Evolutionary conservation across 1,140 invertebrate genomes (phyloP).

Genomic region (Sminthurides bifidus): DNA sequence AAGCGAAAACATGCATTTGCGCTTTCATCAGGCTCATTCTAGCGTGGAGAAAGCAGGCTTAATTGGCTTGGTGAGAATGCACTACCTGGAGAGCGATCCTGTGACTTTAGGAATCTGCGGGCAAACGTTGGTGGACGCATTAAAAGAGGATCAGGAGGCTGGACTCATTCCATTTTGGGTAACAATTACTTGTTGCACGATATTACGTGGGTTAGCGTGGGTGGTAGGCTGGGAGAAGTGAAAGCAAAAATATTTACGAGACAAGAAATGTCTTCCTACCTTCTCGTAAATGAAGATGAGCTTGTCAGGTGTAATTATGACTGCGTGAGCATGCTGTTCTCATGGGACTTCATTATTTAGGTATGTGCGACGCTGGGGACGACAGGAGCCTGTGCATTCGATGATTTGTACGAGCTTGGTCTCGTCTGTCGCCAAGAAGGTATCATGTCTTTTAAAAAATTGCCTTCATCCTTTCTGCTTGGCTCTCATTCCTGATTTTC

Average conservation of each 20-base stretch:
- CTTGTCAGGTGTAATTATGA: constrained; percentile 12
- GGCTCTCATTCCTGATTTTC: too few relatives aligned
- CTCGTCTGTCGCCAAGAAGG: constrained; percentile 46
- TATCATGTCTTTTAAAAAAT: constrained; percentile 9
- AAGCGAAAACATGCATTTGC: too few relatives aligned
- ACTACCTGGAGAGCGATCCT: constrained; percentile 76
- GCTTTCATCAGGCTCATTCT: constrained; percentile 66
- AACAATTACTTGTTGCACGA: constrained; percentile 17
- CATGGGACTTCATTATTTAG: constrained; percentile 34
- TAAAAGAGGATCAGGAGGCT: constrained; percentile 61
- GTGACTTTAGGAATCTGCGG: constrained; percentile 67
- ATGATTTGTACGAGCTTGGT: constrained; percentile 74
- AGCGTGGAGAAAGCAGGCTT: constrained; percentile 92
- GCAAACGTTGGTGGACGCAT: constrained; percentile 61
- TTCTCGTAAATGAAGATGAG: too few relatives aligned
- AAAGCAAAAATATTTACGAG: too few relatives aligned
- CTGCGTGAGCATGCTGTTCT: too few relatives aligned
- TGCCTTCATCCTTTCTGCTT: too few relatives aligned
- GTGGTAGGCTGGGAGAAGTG: neutral
- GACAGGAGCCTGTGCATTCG: constrained; percentile 88
- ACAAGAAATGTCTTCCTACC: too few relatives aligned
- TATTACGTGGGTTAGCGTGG: neutral
- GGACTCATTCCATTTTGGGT: constrained; percentile 93
- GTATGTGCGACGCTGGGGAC: constrained; percentile 84
- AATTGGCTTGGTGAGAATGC: constrained; percentile 79